These are phyloP conservation scores for Alosa sapidissima DNA, from an alignment of 2,797 vertebrate genomes.

Conservation along the genomic window DNA sequence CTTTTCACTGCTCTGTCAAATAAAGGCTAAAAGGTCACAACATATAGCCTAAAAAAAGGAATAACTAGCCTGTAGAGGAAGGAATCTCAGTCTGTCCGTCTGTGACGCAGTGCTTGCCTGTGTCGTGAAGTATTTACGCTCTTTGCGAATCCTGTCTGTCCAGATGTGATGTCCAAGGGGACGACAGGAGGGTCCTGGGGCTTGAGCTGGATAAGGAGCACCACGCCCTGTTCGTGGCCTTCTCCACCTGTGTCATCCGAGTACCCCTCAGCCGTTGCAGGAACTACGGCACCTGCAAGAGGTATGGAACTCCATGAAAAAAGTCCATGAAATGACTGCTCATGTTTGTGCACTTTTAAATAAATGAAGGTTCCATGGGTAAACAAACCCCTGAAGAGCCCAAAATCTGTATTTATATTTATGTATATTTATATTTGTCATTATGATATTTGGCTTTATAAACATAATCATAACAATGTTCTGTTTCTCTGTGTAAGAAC, in stretches of 20 bases:
- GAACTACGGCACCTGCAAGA: slow-evolving; percentile 82
- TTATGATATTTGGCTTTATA: not conserved
- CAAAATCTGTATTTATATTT: not conserved
- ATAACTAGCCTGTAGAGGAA: too few species aligned
- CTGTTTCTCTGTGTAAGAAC: not conserved
- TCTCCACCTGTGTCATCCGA: slow-evolving; percentile 86
- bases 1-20: too few species aligned
- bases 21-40: too few species aligned
- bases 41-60: too few species aligned
- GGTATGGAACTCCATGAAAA: slow-evolving; percentile 65
- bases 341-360: not conserved
- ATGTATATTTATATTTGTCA: not conserved
- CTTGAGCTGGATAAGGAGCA: slow-evolving; percentile 89
- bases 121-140: too few species aligned
- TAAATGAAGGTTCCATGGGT: not conserved
- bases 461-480: not conserved
- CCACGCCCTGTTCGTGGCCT: slow-evolving; percentile 86
- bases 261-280: slow-evolving; percentile 88
- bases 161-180: slow-evolving; percentile 83
- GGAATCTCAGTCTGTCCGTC: too few species aligned
- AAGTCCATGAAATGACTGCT: not conserved
- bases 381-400: not conserved
- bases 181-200: slow-evolving; percentile 83
- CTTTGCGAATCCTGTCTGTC: not conserved
- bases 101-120: too few species aligned